phyloP scores from a whole-genome alignment of 2,113 vertebrate genomes.

The Xerus inauris region DNA sequence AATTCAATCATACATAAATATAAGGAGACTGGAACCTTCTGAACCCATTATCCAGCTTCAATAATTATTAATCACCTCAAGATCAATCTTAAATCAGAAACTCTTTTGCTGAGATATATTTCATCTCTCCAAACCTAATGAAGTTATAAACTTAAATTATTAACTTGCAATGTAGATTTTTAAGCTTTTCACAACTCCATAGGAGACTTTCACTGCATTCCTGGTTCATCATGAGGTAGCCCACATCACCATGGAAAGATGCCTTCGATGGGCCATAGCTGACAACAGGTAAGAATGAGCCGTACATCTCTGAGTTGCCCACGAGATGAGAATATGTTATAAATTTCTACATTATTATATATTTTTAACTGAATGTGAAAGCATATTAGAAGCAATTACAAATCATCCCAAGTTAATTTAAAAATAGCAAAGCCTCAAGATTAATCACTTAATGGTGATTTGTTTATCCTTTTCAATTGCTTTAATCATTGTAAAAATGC shows the following conservation, averaged over 20 bases:
- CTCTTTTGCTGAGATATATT: background rate
- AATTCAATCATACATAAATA: slow-evolving; percentile 10
- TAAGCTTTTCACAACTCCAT: background rate
- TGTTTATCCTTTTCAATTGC: slow-evolving; percentile 59
- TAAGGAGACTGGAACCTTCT: background rate
- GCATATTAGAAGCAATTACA: background rate
- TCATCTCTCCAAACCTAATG: background rate
- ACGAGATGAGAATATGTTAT: background rate
- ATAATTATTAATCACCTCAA: background rate
- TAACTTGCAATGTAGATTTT: background rate
- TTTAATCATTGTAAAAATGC: slow-evolving; percentile 42
- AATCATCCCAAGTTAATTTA: slow-evolving; percentile 46
- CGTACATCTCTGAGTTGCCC: background rate
- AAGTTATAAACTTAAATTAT: background rate
- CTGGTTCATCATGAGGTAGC: background rate
- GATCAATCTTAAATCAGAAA: background rate
- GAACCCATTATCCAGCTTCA: background rate
- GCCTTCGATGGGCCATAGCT: background rate
- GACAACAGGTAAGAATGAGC: background rate
- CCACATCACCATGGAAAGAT: background rate
- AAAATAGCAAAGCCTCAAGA: slow-evolving; percentile 54
- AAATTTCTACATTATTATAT: background rate
- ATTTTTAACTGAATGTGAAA: slow-evolving; percentile 9
- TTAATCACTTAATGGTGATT: slow-evolving; percentile 28
- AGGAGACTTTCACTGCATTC: background rate